phyloP scores from a whole-genome alignment of 2,113 vertebrate species.

The Stigmatopora nigra region DNA sequence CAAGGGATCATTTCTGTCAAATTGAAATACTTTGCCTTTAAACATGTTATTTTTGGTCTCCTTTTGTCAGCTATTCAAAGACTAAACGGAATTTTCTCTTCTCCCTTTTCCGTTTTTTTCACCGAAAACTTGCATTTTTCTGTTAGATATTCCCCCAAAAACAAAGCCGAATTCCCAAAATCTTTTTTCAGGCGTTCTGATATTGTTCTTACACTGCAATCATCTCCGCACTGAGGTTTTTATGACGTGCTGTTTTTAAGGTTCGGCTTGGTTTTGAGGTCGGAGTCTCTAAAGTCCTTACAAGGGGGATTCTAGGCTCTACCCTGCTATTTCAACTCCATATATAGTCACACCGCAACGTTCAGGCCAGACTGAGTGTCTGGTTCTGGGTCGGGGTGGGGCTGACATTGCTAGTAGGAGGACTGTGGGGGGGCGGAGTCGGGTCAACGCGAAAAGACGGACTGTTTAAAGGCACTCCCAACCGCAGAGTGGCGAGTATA shows the following conservation, averaged over 20 bases:
- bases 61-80: background rate
- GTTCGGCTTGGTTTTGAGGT: conserved; percentile 56
- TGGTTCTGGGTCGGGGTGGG: conserved; percentile 63
- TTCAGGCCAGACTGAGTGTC: conserved; percentile 62
- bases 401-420: conserved; percentile 29
- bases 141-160: conserved; percentile 4
- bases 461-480: conserved; percentile 2
- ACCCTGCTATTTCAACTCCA: conserved; percentile 65
- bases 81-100: background rate
- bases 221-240: conserved; percentile 48
- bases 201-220: conserved; percentile 55
- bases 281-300: conserved; percentile 41
- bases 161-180: background rate
- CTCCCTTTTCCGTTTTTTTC: background rate
- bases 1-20: background rate
- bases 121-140: background rate
- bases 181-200: conserved; percentile 15
- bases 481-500: background rate
- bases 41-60: background rate
- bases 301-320: conserved; percentile 54
- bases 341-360: conserved; percentile 72
- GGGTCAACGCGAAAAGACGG: conserved; percentile 8
- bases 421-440: conserved; percentile 14
- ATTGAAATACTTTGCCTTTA: background rate
- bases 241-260: conserved; percentile 61